These are phyloP conservation scores for Ursus arctos DNA, from an alignment of 2,113 vertebrate genomes.

Conservation along the genomic window DNA sequence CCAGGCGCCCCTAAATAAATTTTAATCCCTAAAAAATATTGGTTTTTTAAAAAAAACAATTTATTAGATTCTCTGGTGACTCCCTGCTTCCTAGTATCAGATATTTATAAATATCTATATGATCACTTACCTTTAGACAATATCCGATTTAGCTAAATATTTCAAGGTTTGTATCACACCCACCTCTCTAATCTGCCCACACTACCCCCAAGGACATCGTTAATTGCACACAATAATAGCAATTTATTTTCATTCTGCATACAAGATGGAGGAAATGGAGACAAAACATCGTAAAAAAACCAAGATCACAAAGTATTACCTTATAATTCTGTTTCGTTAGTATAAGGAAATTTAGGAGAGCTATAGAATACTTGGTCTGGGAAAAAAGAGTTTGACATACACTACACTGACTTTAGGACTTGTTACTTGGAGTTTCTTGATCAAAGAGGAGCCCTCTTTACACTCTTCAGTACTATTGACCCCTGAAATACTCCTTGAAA, in stretches of 20 bases:
- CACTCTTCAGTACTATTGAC: not conserved
- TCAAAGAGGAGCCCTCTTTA: not conserved
- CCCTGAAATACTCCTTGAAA: not conserved
- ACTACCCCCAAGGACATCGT: not conserved
- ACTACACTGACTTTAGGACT: not conserved
- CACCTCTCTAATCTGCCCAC: not conserved
- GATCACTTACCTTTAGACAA: not conserved
- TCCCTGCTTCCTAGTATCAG: not conserved
- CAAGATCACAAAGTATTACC: not conserved
- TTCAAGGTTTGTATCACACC: too few relatives aligned
- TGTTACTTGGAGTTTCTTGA: not conserved
- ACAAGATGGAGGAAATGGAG: not conserved
- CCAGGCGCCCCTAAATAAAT: not conserved
- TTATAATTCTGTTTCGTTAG: not conserved
- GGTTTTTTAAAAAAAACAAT: not conserved
- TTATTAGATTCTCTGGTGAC: not conserved
- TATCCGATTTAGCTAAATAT: not conserved
- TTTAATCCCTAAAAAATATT: not conserved
- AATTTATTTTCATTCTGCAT: not conserved
- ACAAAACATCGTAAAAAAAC: not conserved
- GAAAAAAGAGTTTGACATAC: not conserved
- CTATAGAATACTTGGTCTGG: not conserved
- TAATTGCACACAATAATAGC: not conserved
- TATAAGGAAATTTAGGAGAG: not conserved
- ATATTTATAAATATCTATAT: not conserved